Conservation (phyloP, 1,140 invertebrate species). For the Battus philenor region DNA sequence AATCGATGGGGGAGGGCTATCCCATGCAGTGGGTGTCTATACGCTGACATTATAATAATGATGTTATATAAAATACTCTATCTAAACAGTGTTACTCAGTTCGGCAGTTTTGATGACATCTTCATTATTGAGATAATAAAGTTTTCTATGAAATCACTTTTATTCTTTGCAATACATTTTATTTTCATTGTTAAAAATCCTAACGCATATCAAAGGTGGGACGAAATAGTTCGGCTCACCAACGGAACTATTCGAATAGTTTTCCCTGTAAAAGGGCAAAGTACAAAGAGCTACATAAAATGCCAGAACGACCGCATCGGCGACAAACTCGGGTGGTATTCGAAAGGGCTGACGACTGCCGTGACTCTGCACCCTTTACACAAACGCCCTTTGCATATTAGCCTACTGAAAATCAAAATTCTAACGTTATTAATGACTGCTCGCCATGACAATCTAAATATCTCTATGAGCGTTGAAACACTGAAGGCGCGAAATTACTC, state of each 20-base stretch:
- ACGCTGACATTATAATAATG: no score
- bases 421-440: slow-evolving; percentile 70
- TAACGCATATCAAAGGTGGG: slow-evolving; percentile 49
- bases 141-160: no score
- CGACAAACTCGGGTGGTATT: slow-evolving; percentile 68
- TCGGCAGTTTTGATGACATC: no score
- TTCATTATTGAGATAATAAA: no score
- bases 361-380: slow-evolving; percentile 60
- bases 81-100: no score
- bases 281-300: slow-evolving; percentile 73
- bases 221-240: slow-evolving; percentile 59
- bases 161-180: no score
- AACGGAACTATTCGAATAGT: slow-evolving; percentile 64
- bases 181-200: no score
- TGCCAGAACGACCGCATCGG: slow-evolving; percentile 67
- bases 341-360: slow-evolving; percentile 44
- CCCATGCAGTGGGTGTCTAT: no score
- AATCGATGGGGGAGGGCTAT: no score
- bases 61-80: no score
- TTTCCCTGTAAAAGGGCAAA: slow-evolving; percentile 61
- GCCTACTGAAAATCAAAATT: slow-evolving; percentile 72
- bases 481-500: slow-evolving; percentile 48
- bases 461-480: slow-evolving; percentile 45
- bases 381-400: slow-evolving; percentile 64
- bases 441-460: slow-evolving; percentile 70